Conservation (phyloP, 2,113 vertebrate genomes). For the Scalopus aquaticus region DNA sequence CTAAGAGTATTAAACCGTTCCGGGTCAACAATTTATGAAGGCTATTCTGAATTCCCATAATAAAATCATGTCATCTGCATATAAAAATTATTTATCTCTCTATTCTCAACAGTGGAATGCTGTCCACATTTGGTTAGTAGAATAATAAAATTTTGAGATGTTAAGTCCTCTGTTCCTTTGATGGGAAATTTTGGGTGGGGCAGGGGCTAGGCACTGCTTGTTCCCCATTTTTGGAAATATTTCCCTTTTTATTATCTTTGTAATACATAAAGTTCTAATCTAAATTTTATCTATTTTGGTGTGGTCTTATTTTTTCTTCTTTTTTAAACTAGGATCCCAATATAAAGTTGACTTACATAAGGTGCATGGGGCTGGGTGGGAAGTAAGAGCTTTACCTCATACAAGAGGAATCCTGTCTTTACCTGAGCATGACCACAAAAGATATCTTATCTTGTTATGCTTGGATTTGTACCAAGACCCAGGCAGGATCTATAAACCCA, state of each 20-base stretch:
- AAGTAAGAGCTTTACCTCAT: slow-evolving; percentile 49
- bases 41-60: not conserved
- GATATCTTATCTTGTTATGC: slow-evolving; percentile 60
- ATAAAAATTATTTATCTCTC: not conserved
- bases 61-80: not conserved
- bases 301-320: not conserved
- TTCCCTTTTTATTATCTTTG: not conserved
- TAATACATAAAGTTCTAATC: not conserved
- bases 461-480: slow-evolving; percentile 42
- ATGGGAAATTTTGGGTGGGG: not conserved
- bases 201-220: not conserved
- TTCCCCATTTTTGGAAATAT: slow-evolving; percentile 5
- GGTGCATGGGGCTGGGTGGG: not conserved
- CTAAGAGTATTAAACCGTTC: not conserved
- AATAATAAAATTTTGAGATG: not conserved
- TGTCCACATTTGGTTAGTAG: not conserved
- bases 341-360: not conserved
- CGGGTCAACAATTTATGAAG: not conserved
- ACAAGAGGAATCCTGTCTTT: slow-evolving; percentile 57
- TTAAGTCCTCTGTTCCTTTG: not conserved
- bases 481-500: slow-evolving; percentile 42
- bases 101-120: not conserved
- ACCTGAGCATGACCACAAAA: slow-evolving; percentile 27
- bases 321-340: slow-evolving; percentile 18
- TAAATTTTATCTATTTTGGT: not conserved